Conservation (phyloP, 2,888 invertebrate genomes). For the Mesoligia furuncula region DNA sequence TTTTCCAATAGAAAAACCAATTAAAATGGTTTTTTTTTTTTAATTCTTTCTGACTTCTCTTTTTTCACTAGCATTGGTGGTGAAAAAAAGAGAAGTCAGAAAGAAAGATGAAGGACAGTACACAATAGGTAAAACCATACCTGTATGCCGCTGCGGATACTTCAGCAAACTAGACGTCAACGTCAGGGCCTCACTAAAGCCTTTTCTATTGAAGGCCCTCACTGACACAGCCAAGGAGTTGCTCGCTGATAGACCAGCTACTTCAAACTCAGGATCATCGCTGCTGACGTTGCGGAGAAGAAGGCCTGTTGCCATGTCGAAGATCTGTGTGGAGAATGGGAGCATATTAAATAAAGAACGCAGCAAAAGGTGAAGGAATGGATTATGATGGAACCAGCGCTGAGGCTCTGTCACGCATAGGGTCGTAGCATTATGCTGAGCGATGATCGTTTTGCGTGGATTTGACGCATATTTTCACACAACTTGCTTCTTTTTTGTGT, state of each 20-base stretch:
- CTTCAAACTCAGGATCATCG: slow-evolving; percentile 91
- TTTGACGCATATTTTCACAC: not conserved
- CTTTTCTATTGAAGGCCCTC: slow-evolving; percentile 93
- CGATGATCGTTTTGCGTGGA: too few relatives aligned
- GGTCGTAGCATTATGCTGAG: too few relatives aligned
- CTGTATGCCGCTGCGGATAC: slow-evolving; percentile 91
- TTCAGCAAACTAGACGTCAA: slow-evolving; percentile 91
- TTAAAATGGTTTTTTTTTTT: too few relatives aligned
- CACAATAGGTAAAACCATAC: too few relatives aligned
- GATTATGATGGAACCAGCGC: not conserved
- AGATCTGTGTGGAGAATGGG: slow-evolving; percentile 75
- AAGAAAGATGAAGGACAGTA: too few relatives aligned
- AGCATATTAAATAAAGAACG: not conserved
- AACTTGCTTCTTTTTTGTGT: not conserved
- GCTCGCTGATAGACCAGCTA: slow-evolving; percentile 90
- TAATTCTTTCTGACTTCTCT: too few relatives aligned
- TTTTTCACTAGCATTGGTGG: too few relatives aligned
- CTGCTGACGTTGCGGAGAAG: slow-evolving; percentile 91
- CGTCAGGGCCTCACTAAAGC: slow-evolving; percentile 91
- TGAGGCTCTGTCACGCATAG: not conserved
- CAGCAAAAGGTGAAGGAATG: not conserved
- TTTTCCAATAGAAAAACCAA: too few relatives aligned
- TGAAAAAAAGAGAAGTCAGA: too few relatives aligned
- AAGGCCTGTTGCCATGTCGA: slow-evolving; percentile 86
- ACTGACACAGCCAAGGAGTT: slow-evolving; percentile 91